Base-by-base conservation (phyloP, 2,113 vertebrate genomes). In the Callionymus lyra region DNA sequence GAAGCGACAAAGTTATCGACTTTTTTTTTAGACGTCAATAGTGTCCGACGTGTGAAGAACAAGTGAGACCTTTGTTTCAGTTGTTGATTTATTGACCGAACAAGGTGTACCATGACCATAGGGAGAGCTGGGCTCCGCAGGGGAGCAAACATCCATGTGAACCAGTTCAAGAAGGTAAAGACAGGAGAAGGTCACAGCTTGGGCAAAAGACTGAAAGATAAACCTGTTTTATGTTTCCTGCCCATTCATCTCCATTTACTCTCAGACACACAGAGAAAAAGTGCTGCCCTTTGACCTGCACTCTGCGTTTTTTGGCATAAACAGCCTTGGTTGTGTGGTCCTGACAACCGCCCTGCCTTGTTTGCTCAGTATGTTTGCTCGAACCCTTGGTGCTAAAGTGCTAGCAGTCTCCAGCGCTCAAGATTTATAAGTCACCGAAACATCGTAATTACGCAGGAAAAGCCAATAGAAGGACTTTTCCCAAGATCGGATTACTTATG, bases 141-240 rank as follows among this genome's bases (percentile, higher is more conserved):
- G 53, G 46, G 42, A 58, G 41, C 39, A 57, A 62, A 64, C 52
- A 27, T 21, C 16, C 44, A 34, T 42, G 56, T 49, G 53, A 49
- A 40, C 12, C 19, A 41, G 32, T n/a, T n/a, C n/a, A n/a, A n/a
- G n/a, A n/a, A n/a, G n/a, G n/a, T 6, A 34, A 17, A 11, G 18
- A 49, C 6, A 27, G 49, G 42, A 41, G 45, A 44, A 56, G 70
- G 65, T 80, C 72, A 64, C 16, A 1, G 57, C 36, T 16, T 43
- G 65, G 62, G 10, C 32, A 56, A 21, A 65, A 54, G 53, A 56
- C 34, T 12, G 36, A 31, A 15, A 67, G 75, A 81, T 74, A 79
- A 76, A 56, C 58, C 49, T 34, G 72, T 69, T 76, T 82, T 82
- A 67, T 76, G 58, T 72, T 74, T 62, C 66, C 46, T 41, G 18